Conservation (phyloP, 2,113 vertebrate genomes). For the Seriola quinqueradiata region DNA sequence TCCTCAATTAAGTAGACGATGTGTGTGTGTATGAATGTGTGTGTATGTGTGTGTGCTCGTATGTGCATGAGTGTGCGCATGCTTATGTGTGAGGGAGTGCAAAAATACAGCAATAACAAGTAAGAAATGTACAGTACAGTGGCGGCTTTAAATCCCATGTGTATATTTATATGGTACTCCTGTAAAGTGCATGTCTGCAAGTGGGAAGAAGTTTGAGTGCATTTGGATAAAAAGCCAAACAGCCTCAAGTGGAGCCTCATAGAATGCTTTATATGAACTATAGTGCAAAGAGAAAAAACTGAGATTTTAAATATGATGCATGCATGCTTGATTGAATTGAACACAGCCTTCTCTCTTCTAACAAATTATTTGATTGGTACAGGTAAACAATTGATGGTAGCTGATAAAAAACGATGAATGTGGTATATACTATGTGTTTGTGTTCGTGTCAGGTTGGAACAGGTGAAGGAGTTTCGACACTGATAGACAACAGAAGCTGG, state of each 20-base stretch:
- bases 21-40: constrained; percentile 37
- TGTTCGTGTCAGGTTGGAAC: constrained; percentile 16
- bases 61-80: background rate
- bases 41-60: constrained; percentile 8
- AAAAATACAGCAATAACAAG: constrained; percentile 38
- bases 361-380: background rate
- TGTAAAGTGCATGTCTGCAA: constrained; percentile 2
- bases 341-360: background rate
- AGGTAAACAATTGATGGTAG: background rate
- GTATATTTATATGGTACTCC: constrained; percentile 23
- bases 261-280: background rate
- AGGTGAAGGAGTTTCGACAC: constrained; percentile 47
- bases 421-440: constrained; percentile 1
- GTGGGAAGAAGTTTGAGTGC: constrained; percentile 4
- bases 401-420: background rate
- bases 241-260: background rate
- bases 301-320: background rate
- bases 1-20: constrained; percentile 80
- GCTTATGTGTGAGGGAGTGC: constrained; percentile 23
- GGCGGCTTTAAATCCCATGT: constrained; percentile 34
- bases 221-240: constrained; percentile 24
- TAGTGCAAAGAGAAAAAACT: background rate
- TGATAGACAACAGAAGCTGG: constrained; percentile 30
- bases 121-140: constrained; percentile 34
- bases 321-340: background rate